These are phyloP conservation scores for Acanthosepion lycidas DNA, from an alignment of 2,888 invertebrate genomes.

Conservation along the genomic window DNA sequence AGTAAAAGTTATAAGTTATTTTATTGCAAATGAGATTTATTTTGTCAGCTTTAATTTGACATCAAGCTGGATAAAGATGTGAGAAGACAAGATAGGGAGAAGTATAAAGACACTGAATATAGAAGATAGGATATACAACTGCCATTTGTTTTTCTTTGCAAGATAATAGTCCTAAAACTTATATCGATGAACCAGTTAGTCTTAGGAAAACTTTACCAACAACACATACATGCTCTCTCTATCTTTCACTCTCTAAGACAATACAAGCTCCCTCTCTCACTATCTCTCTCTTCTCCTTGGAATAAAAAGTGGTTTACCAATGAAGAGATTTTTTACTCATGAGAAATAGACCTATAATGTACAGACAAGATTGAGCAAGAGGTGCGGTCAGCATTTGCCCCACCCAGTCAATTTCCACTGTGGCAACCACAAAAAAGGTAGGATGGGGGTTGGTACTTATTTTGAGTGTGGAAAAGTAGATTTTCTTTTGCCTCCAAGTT, in stretches of 20 bases:
- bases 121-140: too few species aligned
- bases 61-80: too few species aligned
- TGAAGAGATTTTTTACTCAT: background rate
- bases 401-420: background rate
- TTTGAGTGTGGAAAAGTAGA: background rate
- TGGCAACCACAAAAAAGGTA: background rate
- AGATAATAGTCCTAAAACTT: background rate
- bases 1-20: too few species aligned
- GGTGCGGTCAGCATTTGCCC: background rate
- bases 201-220: background rate
- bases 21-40: too few species aligned
- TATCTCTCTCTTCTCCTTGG: background rate
- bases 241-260: background rate
- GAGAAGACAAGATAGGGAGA: too few species aligned
- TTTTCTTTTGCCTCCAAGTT: background rate
- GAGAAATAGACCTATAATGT: background rate
- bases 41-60: too few species aligned
- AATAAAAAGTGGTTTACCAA: background rate
- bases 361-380: background rate
- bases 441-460: background rate
- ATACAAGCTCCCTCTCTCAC: background rate
- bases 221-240: background rate
- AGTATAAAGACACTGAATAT: too few species aligned
- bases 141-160: too few species aligned
- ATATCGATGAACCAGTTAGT: background rate